These are phyloP conservation scores for Bagarius yarrelli DNA, from an alignment of 2,113 vertebrate species.

Conservation along the genomic window DNA sequence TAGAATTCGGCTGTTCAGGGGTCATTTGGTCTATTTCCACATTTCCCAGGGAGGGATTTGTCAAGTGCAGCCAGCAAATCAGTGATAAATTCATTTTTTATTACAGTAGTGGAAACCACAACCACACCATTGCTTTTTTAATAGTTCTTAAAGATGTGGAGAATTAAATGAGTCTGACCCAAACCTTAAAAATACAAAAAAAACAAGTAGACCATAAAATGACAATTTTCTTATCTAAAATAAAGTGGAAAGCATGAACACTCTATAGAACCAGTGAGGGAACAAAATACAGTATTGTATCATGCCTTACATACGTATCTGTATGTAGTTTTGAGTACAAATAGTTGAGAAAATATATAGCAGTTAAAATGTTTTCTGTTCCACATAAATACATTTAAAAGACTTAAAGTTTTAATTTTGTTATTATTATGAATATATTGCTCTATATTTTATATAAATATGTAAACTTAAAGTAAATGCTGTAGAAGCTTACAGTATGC, in stretches of 20 bases:
- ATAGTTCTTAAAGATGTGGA: background rate
- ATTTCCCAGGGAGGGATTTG: background rate
- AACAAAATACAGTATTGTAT: background rate
- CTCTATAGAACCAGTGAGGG: background rate
- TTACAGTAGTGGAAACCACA: background rate
- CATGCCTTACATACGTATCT: too few relatives aligned
- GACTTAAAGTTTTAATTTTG: too few relatives aligned
- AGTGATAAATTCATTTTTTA: background rate
- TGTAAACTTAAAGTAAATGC: too few relatives aligned
- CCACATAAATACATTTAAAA: too few relatives aligned
- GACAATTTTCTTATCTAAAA: background rate
- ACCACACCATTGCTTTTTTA: background rate
- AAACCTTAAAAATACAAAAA: background rate
- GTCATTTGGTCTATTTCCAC: constrained; percentile 29
- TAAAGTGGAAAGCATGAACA: background rate
- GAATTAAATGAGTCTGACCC: background rate
- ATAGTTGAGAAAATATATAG: too few relatives aligned
- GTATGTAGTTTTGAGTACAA: too few relatives aligned
- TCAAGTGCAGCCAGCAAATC: background rate
- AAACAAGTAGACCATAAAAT: background rate
- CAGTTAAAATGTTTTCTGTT: too few relatives aligned
- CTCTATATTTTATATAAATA: too few relatives aligned
- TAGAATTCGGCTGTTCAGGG: constrained; percentile 8
- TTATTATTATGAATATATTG: too few relatives aligned
- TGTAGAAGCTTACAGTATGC: too few relatives aligned